These are phyloP conservation scores for Himalopsyche japonica DNA, from an alignment of 2,888 invertebrate genomes.

Conservation along the genomic window DNA sequence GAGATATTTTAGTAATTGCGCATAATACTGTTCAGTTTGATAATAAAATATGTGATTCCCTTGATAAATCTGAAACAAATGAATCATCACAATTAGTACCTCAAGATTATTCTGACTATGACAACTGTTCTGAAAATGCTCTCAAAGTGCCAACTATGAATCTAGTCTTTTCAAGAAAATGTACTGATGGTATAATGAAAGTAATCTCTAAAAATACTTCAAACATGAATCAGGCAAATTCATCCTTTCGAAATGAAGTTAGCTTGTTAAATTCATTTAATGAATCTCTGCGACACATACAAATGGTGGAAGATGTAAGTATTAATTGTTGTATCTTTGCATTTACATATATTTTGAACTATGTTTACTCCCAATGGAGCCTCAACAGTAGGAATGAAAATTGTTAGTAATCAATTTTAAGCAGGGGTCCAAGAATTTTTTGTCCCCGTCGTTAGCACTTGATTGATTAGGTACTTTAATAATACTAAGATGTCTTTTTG, in stretches of 20 bases:
- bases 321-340: background rate
- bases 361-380: no score
- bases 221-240: background rate
- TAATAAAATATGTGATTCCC: background rate
- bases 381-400: no score
- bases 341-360: no score
- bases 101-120: background rate
- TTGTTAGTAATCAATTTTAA: no score
- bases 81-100: background rate
- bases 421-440: no score
- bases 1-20: no score
- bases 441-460: no score
- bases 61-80: background rate
- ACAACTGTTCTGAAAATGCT: background rate
- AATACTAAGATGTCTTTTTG: background rate
- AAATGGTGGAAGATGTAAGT: constrained; percentile 30
- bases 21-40: background rate
- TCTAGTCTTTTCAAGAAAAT: constrained; percentile 15
- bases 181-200: background rate
- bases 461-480: background rate
- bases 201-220: background rate
- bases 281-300: constrained; percentile 26
- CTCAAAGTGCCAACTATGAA: constrained; percentile 21
- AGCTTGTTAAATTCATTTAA: constrained; percentile 32
- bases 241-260: constrained; percentile 22